Evolutionary conservation across 2,888 invertebrate species (phyloP), one percentile per base, ranked within the genome.

Genomic region (Drosophila neotestacea): DNA sequence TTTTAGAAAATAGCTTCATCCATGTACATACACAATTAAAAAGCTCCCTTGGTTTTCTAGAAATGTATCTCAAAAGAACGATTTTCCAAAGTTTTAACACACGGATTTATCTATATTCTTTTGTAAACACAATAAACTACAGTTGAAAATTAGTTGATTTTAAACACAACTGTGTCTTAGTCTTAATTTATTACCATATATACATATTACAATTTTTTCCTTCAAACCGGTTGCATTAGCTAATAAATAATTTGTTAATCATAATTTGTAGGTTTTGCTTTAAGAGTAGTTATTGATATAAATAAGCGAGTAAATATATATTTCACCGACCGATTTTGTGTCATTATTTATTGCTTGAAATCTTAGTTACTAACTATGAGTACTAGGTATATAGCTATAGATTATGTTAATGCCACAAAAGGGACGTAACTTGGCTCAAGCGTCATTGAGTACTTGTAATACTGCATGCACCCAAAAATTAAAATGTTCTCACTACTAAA

Each of bases 381-480:
- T 30, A 39, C 52, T 60, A 70, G 44, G 62, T 55, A 59, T 54
- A 62, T 78, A 54, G 59, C 41, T 42, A 7, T 28, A 61, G 36
- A 30, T 61, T 42, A 42, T 42, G n/a, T 46, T 38, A 38, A 38
- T 27, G 42, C 10, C 44, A 30, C 44, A 4, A 27, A 27, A 58
- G 36, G 61, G 61, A 52, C 52, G 27, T 50, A 27, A 34, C 51
- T 51, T 61, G 44, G 44, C 54, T 52, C 55, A 66, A 58, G 34
- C 68, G 64, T 44, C 52, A 13, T 55, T 39, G 62, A 71, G 16
- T 42, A 54, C 54, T 54, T 11, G 60, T 81, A 81, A 79, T 81
- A 85, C 85, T 85, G 82, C 68, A 77, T 69, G 55, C 62, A 52
- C 41, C 55, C 55, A 46, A 58, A 46, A 54, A 22, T 11, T 52